These are phyloP conservation scores for Muricea muricata DNA, from an alignment of 92 coral and sea anemone species.

Conservation along the genomic window DNA sequence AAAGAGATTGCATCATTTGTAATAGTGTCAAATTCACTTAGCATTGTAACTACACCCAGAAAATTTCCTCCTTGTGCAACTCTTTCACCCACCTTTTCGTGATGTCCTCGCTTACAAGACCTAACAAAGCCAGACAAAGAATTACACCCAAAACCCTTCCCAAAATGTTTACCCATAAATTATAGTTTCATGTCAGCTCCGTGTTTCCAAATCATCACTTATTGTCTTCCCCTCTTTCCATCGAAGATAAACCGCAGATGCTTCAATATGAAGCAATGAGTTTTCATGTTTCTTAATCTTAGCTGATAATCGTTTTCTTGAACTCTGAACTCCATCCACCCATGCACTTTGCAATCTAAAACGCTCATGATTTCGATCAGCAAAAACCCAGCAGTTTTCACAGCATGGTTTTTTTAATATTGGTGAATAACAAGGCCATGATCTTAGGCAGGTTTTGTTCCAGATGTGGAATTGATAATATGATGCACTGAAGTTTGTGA, in stretches of 20 bases:
- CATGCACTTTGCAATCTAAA: too few species aligned
- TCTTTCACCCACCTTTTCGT: conserved; percentile 7
- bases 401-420: conserved; percentile 12
- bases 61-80: conserved; percentile 22
- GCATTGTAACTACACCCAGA: conserved; percentile 20
- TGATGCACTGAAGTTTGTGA: conserved; percentile 23
- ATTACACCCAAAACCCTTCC: conserved; percentile 10
- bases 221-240: conserved; percentile 31
- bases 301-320: conserved; percentile 13
- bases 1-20: conserved; percentile 19
- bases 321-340: conserved; percentile 30
- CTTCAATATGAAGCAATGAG: conserved; percentile 22
- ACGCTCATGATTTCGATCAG: too few species aligned
- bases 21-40: conserved; percentile 28
- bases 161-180: conserved; percentile 12
- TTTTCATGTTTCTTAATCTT: conserved; percentile 29
- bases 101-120: conserved; percentile 2
- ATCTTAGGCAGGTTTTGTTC: conserved; percentile 26
- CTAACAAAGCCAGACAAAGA: not conserved
- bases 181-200: not conserved
- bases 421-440: conserved; percentile 36
- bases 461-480: conserved; percentile 13
- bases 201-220: not conserved
- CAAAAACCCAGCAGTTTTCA: conserved; percentile 33
- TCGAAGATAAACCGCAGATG: conserved; percentile 10